A percentile compares a stretch with the other conserved stretches of the same genome.
Conservation (phyloP, 2,113 vertebrate species). For the Indri indri region DNA sequence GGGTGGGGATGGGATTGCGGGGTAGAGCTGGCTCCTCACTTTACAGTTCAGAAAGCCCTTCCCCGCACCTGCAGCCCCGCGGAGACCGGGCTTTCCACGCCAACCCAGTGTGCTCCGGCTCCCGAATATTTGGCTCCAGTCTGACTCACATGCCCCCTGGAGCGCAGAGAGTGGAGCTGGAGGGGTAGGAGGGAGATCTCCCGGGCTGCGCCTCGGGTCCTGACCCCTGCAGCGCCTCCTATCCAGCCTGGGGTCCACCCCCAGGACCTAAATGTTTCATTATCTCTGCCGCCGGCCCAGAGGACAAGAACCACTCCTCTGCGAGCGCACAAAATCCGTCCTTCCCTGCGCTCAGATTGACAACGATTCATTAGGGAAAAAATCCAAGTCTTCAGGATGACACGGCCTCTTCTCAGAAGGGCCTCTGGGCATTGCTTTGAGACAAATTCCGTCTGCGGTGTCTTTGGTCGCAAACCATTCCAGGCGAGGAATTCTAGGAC, state of each 20-base stretch:
- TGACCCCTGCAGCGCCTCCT: neutral
- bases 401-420: neutral
- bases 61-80: rapidly evolving
- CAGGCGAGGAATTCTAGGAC: rapidly evolving
- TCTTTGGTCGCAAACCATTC: rapidly evolving
- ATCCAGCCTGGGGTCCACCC: rapidly evolving
- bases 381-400: neutral
- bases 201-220: rapidly evolving
- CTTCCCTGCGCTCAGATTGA: neutral
- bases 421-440: neutral
- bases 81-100: rapidly evolving
- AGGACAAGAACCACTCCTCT: rapidly evolving
- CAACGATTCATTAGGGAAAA: neutral
- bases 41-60: too few species aligned
- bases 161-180: neutral
- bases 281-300: rapidly evolving
- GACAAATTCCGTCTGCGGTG: neutral
- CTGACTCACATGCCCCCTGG: rapidly evolving
- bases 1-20: neutral
- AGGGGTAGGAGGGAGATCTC: neutral
- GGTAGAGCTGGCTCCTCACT: neutral
- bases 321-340: neutral
- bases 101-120: rapidly evolving
- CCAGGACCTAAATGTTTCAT: rapidly evolving
- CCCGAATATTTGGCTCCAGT: rapidly evolving